A percentile compares a stretch with the other conserved stretches of the same genome.
These are phyloP conservation scores for Chionoecetes opilio DNA, from an alignment of 1,140 invertebrate genomes.

Conservation along the genomic window DNA sequence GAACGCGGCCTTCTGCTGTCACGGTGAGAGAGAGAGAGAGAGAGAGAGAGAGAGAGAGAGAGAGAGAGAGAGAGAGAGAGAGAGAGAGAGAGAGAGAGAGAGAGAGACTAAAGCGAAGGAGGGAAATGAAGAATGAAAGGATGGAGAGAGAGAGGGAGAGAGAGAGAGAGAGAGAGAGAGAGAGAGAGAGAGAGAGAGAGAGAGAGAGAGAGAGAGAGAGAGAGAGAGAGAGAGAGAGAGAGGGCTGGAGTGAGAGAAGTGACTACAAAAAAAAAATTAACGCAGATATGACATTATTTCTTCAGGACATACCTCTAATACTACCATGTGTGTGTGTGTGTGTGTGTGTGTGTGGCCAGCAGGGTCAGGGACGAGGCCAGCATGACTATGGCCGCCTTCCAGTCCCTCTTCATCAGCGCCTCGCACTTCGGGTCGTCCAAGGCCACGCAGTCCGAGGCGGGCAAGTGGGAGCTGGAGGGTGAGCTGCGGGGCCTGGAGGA, in stretches of 20 bases:
- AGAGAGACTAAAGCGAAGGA: slow-evolving; percentile 52
- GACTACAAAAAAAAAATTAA: too few species aligned
- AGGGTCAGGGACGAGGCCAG: slow-evolving; percentile 79
- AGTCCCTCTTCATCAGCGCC: slow-evolving; percentile 76
- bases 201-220: too few species aligned
- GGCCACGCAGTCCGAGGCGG: slow-evolving; percentile 78
- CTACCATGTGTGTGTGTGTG: too few species aligned
- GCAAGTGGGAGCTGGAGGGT: slow-evolving; percentile 76
- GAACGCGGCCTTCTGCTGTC: slow-evolving; percentile 78
- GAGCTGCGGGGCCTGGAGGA: slow-evolving; percentile 73
- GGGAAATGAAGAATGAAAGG: slow-evolving; percentile 45
- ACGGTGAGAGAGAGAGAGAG: slow-evolving; percentile 65
- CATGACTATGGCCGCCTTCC: slow-evolving; percentile 79
- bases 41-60: slow-evolving; percentile 59
- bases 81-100: slow-evolving; percentile 58
- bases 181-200: too few species aligned
- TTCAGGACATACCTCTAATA: too few species aligned
- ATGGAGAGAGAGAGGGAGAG: not conserved
- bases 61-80: slow-evolving; percentile 59
- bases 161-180: not conserved
- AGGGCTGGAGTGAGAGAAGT: too few species aligned
- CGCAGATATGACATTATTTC: too few species aligned
- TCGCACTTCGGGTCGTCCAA: slow-evolving; percentile 79
- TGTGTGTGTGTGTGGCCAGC: not conserved
- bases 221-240: too few species aligned